These are phyloP conservation scores for Cyclura pinguis DNA, from an alignment of 2,797 vertebrate genomes.

Conservation along the genomic window DNA sequence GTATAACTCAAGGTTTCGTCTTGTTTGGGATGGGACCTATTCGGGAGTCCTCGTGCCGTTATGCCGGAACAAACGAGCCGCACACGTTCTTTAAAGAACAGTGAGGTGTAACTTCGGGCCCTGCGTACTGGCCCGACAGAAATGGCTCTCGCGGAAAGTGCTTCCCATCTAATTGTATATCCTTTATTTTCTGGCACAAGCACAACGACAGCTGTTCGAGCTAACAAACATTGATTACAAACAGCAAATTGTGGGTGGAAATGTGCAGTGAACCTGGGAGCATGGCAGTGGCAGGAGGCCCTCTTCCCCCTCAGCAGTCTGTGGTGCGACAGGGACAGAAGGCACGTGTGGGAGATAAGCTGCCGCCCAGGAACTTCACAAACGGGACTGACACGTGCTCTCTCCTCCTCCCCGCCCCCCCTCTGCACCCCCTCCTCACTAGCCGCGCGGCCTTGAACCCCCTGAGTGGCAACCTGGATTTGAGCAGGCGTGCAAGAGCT, in stretches of 20 bases:
- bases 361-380: constrained; percentile 17
- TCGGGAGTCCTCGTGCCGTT: no score
- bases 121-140: neutral
- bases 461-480: constrained; percentile 39
- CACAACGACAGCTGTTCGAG: constrained; percentile 1
- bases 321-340: constrained; percentile 28
- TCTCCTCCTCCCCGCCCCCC: neutral
- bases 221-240: constrained; percentile 27
- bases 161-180: neutral
- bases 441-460: constrained; percentile 71
- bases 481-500: constrained; percentile 15
- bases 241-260: constrained; percentile 38
- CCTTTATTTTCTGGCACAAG: neutral
- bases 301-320: constrained; percentile 12
- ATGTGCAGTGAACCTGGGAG: constrained; percentile 5
- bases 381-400: neutral
- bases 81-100: neutral
- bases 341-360: constrained; percentile 16
- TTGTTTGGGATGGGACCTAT: no score
- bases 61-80: neutral
- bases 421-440: neutral
- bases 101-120: neutral
- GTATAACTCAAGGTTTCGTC: no score
- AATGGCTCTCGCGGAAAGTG: neutral
- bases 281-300: neutral